Percentiles rank a stretch among this genome's conserved stretches.
phyloP scores from a whole-genome alignment of 2,797 vertebrate genomes.

The Antennarius maculatus region DNA sequence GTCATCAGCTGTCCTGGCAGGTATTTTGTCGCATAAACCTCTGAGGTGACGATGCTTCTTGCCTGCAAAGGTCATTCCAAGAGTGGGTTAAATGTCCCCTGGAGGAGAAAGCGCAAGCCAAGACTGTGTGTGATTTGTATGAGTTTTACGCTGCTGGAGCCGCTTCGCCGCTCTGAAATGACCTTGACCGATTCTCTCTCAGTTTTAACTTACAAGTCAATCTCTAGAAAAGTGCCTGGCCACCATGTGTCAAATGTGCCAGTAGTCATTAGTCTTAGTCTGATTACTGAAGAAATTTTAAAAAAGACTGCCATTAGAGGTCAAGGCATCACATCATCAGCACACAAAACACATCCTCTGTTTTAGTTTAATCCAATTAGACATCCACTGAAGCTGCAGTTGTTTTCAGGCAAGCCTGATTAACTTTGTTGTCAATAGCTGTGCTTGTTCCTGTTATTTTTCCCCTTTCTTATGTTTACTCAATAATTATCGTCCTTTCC shows the following conservation, averaged over 20 bases:
- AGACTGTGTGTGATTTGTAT: conserved; percentile 65
- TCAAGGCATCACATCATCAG: conserved; percentile 74
- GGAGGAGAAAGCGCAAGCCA: conserved; percentile 55
- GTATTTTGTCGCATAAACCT: conserved; percentile 73
- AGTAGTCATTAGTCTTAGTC: conserved; percentile 71
- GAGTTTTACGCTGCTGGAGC: conserved; percentile 68
- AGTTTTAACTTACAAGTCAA: conserved; percentile 72
- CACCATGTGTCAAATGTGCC: conserved; percentile 71
- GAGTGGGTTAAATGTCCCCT: conserved; percentile 75
- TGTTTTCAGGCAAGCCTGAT: conserved; percentile 78
- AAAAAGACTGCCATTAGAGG: conserved; percentile 68
- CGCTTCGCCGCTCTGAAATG: conserved; percentile 52
- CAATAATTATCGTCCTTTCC: conserved; percentile 46
- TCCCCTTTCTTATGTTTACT: conserved; percentile 56
- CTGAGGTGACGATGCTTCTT: conserved; percentile 71
- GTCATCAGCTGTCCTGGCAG: conserved; percentile 79
- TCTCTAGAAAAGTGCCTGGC: conserved; percentile 67
- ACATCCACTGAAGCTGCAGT: conserved; percentile 76
- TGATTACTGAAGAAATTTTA: conserved; percentile 75
- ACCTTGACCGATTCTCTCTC: conserved; percentile 76
- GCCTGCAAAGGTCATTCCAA: conserved; percentile 70
- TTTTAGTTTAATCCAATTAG: conserved; percentile 82
- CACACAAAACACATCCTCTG: conserved; percentile 71
- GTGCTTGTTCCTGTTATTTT: conserved; percentile 63
- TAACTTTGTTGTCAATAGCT: conserved; percentile 74